A percentile compares a stretch with the other conserved stretches of the same genome.
These are phyloP conservation scores for Cephus cinctus DNA, from an alignment of 1,140 invertebrate species.

Conservation along the genomic window DNA sequence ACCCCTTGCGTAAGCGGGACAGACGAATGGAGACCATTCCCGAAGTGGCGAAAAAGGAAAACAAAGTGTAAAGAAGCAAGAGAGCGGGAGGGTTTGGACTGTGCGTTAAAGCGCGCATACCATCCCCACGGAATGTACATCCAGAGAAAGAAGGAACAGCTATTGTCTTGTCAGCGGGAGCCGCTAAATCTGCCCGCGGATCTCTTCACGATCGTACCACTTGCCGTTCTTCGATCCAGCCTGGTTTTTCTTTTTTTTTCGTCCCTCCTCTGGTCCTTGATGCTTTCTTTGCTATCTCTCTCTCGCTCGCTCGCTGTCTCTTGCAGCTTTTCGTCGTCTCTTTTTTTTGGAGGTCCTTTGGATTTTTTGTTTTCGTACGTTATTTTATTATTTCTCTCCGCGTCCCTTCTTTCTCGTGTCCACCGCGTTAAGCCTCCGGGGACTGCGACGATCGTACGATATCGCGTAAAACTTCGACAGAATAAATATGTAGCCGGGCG, in stretches of 20 bases:
- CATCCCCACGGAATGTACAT: conserved; percentile 36
- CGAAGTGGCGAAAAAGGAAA: conserved; percentile 17
- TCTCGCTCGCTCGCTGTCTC: conserved; percentile 21
- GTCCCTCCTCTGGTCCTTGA: no score
- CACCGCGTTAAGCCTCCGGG: conserved; percentile 16
- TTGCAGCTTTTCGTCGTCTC: background rate
- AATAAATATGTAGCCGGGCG: conserved; percentile 22
- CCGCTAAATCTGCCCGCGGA: conserved; percentile 48
- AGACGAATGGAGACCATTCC: conserved; percentile 34
- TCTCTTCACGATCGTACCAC: conserved; percentile 44
- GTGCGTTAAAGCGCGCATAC: conserved; percentile 27
- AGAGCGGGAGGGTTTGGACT: conserved; percentile 13
- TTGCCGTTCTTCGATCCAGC: background rate
- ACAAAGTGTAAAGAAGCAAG: conserved; percentile 8
- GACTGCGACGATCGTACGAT: conserved; percentile 19
- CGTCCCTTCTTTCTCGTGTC: conserved; percentile 10
- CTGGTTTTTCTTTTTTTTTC: background rate
- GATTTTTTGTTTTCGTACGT: conserved; percentile 2
- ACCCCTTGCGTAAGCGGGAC: conserved; percentile 23
- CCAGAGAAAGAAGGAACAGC: conserved; percentile 39
- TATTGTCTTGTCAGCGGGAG: conserved; percentile 51
- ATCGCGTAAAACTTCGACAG: conserved; percentile 18
- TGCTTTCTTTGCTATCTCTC: conserved; percentile 1
- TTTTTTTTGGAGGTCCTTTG: background rate
- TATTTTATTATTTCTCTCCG: conserved; percentile 12